Conservation (phyloP, 2,113 vertebrate genomes). For the Corythornis vintsioides region DNA sequence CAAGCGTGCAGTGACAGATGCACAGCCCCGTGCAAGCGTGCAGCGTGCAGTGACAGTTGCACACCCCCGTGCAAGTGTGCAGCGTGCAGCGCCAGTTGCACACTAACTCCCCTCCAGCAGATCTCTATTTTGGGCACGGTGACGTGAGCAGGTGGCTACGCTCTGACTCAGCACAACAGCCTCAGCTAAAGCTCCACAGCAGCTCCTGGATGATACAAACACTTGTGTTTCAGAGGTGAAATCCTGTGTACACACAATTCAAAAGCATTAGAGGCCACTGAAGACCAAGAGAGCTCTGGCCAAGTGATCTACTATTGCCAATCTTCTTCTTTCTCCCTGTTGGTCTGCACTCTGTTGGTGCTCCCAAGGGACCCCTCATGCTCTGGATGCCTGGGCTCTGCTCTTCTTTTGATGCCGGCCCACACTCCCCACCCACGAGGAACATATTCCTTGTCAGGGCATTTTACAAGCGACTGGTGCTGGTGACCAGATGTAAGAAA, state of each 20-base stretch:
- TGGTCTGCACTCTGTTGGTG: background rate
- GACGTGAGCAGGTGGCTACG: constrained; percentile 28
- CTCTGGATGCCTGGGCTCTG: background rate
- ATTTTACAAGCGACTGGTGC: background rate
- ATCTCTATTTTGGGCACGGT: constrained; percentile 24
- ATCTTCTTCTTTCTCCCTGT: background rate
- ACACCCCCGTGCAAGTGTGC: background rate
- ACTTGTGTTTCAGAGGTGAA: constrained; percentile 8
- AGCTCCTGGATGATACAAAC: constrained; percentile 4
- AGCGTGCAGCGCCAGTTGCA: background rate
- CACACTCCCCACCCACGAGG: background rate
- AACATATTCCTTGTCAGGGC: background rate
- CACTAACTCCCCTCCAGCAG: too few species aligned
- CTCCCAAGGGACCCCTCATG: background rate
- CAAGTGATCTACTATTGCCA: background rate
- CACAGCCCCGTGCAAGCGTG: background rate
- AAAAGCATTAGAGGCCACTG: background rate
- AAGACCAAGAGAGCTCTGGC: background rate
- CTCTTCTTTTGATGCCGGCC: background rate
- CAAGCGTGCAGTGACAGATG: background rate
- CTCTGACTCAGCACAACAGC: constrained; percentile 57
- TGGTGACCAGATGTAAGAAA: background rate
- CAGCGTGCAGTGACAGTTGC: background rate
- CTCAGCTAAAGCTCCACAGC: background rate
- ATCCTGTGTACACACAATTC: background rate